Conservation (phyloP, 2,797 vertebrate species). For the Premnoplex brunnescens region DNA sequence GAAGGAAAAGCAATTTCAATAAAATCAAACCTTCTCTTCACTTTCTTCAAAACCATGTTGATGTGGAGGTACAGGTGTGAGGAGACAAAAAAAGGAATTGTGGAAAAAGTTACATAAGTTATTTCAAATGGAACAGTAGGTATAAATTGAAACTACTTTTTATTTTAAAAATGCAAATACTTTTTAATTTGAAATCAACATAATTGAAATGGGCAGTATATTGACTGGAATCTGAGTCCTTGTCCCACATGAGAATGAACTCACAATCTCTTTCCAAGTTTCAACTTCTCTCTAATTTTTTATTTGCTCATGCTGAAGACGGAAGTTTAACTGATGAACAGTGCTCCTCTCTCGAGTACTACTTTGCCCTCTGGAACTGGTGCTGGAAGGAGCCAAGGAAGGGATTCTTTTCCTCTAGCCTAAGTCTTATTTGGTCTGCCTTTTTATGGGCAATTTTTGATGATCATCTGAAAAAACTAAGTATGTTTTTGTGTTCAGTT, state of each 20-base stretch:
- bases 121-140: background rate
- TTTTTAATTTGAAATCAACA: background rate
- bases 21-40: background rate
- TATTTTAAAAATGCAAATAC: background rate
- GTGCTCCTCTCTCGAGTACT: background rate
- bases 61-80: background rate
- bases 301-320: background rate
- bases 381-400: conserved; percentile 54
- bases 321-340: background rate
- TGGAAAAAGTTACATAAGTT: background rate
- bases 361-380: background rate
- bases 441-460: conserved; percentile 81
- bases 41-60: background rate
- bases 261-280: background rate
- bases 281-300: background rate
- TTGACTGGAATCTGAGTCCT: background rate
- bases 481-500: conserved; percentile 57
- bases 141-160: background rate
- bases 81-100: background rate
- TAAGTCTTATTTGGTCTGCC: conserved; percentile 66
- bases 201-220: accelerated
- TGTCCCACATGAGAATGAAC: background rate
- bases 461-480: conserved; percentile 79
- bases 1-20: background rate
- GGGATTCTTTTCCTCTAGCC: background rate